Evolutionary conservation across 2,888 invertebrate genomes (phyloP), one percentile per base, ranked within the genome.

Genomic region (Plagodis pulveraria): DNA sequence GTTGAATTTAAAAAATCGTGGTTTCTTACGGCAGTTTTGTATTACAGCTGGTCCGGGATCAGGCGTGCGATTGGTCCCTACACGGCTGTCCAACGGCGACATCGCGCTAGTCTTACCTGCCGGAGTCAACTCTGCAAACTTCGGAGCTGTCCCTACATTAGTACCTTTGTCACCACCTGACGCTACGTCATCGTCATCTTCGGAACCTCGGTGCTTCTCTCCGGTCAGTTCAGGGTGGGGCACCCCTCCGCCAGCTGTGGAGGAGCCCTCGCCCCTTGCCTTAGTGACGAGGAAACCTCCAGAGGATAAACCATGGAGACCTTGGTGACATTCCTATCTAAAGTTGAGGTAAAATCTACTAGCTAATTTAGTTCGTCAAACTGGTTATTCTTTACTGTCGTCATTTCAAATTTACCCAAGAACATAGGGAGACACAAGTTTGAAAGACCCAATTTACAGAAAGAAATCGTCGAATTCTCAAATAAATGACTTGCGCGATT

Each of bases 261-360:
- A 91, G 46, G 91, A 90, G 7, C 81, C 87, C 0, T 91, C 85
- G 51, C 97, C 97, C 0, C 86, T 97, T 36, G 95, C 96, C 5
- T 88, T 97, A 69, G 97, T 97, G 12, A 96, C 96, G 73, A 94
- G 96, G 94, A 91, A 93, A 89, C 81, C 93, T 8, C 71, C 89
- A 74, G 96, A 96, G 76, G 96, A 96, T 46, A 96, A 96, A 76
- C 96, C 96, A 34, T 97, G 97, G 97, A 93, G 97, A 76, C 97
- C 97, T 4, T 97, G 97, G 97, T 96, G 92, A 93, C 87, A 80
- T 78, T 82, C 79, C 78, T 69, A 65, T 38, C 38, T 43, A 12
- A 47, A 46, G 35, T 11, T 32, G 38, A 35, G 47, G 40, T n/a
- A 11, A 43, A 32, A 38, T 32, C 38, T 22, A 42, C 22, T 22